A percentile compares a stretch with the other conserved stretches of the same genome.
Evolutionary conservation across 2,797 vertebrate genomes (phyloP).

Genomic region (Gallinago nigripennis): DNA sequence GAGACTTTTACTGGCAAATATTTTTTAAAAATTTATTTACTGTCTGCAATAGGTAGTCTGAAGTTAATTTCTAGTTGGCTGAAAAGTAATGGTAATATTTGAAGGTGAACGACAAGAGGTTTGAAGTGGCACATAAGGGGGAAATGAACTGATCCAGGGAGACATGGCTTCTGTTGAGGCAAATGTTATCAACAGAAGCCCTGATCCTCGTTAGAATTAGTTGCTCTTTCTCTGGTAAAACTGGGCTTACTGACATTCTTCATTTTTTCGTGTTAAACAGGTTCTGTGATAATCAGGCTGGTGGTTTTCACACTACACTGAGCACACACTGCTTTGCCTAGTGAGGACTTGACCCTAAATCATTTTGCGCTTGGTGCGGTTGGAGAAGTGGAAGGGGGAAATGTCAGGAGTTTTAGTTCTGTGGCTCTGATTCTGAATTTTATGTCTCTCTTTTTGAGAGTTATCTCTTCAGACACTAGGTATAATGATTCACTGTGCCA

Average conservation of each 20-base stretch:
- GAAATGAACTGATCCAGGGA: not conserved
- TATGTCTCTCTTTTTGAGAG: not conserved
- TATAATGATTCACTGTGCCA: not conserved
- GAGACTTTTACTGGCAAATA: not conserved
- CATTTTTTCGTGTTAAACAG: not conserved
- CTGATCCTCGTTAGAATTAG: not conserved
- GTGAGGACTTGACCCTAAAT: slow-evolving; percentile 13
- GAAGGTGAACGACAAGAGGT: not conserved
- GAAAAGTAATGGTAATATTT: not conserved
- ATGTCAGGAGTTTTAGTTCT: not conserved
- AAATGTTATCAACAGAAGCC: not conserved
- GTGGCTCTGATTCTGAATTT: not conserved
- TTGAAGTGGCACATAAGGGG: not conserved
- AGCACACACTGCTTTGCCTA: not conserved
- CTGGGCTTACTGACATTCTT: not conserved
- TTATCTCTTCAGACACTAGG: not conserved
- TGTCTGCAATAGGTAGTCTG: not conserved
- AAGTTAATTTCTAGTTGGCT: not conserved
- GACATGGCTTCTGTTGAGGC: not conserved
- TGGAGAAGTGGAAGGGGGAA: not conserved
- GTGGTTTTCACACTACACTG: not conserved
- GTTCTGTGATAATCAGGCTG: not conserved
- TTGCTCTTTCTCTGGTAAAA: not conserved
- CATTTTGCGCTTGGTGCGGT: not conserved
- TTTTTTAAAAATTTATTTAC: not conserved